Base-by-base conservation (phyloP, 2,797 vertebrate genomes). In the Neosilurus hyrtlii region DNA sequence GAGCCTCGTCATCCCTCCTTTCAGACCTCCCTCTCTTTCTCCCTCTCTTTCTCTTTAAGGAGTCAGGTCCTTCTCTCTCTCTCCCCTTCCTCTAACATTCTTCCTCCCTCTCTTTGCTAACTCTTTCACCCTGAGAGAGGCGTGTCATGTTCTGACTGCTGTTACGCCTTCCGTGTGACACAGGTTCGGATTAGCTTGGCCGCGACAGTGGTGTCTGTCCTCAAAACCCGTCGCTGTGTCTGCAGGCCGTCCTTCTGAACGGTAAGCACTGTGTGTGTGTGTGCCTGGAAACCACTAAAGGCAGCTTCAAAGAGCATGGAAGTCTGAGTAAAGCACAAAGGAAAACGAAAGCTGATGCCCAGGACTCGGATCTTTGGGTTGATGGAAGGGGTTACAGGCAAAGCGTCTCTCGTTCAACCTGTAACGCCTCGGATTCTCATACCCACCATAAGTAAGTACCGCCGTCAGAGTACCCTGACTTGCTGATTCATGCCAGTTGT, bases 161-260 rank as follows among this genome's bases (percentile, higher is more conserved):
- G 93, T 96, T 96, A 96, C 96, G 88, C 94, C 94, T 94, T 93
- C 94, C 93, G 96, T 98, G 96, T 98, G 96, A 97, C 97, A 95
- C 97, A 98, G 97, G 97, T 97, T 95, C 96, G 96, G 95, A 96
- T 96, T 96, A 96, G 92, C 96, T 95, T 96, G 95, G 96, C 96
- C 95, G 86, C 94, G 94, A 96, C 96, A 93, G 95, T 91, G 96
- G 94, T 96, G 95, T 89, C 95, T 94, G 94, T 94, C 94, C 94
- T 96, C 94, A 97, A 92, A 96, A 92, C 96, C 56, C 94, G 95
- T 94, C 96, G 96, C 94, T 95, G 92, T 86, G 93, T 86, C 88
- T 93, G 91, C 94, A 89, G 93, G 94, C 92, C 91, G 92, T 90
- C 91, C 93, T 90, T 92, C 91, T 91, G 83, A 74, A 88, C 81